Evolutionary conservation across 2,888 invertebrate genomes (phyloP).

Genomic region (Cheilosia vernalis): DNA sequence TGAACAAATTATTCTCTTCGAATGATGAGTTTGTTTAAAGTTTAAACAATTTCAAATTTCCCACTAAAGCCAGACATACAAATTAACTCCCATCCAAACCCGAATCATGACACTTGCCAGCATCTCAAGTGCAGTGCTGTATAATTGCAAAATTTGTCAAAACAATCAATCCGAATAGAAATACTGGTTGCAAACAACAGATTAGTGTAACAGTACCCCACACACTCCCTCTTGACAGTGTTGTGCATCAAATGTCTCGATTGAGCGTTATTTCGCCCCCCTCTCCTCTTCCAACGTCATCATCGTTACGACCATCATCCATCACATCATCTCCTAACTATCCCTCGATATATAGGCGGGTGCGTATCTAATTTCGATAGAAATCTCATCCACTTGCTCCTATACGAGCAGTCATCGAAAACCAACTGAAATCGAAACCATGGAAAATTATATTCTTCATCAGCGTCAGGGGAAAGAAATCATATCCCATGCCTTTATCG

Average conservation of each 20-base stretch:
- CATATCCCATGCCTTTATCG: not conserved
- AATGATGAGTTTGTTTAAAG: no score
- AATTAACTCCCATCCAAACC: not conserved
- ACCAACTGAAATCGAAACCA: conserved; percentile 50
- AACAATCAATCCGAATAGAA: conserved; percentile 20
- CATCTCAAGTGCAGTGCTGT: not conserved
- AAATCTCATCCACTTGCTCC: conserved; percentile 44
- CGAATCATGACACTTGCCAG: not conserved
- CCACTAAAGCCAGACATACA: not conserved
- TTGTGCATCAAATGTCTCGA: conserved; percentile 45
- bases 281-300: not conserved
- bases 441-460: conserved; percentile 49
- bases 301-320: conserved; percentile 34
- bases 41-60: not conserved
- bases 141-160: conserved; percentile 48
- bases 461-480: not conserved
- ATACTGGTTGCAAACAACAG: not conserved
- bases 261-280: conserved; percentile 6
- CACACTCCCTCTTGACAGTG: conserved; percentile 12
- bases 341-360: conserved; percentile 33
- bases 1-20: no score
- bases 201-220: conserved; percentile 24
- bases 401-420: conserved; percentile 1
- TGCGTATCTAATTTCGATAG: conserved; percentile 57
- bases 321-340: conserved; percentile 39